Percentiles rank a stretch among this genome's conserved stretches.
Conservation (phyloP, 1,140 invertebrate species). For the Sycophila sp. region DNA sequence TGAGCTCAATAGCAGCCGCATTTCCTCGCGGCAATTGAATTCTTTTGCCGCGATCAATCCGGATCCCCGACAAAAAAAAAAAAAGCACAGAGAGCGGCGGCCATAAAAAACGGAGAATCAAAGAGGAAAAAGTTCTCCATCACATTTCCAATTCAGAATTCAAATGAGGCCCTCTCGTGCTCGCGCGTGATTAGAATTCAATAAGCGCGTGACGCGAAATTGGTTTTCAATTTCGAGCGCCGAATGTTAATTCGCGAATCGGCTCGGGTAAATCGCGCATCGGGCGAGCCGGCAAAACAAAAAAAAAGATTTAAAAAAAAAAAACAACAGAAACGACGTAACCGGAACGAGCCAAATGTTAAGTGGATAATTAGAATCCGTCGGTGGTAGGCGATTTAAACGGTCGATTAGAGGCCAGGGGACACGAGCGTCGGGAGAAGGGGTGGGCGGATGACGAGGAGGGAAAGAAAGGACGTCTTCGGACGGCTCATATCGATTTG, state of each 20-base stretch:
- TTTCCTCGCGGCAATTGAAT: neutral
- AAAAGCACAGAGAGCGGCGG: no score
- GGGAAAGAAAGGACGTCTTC: slow-evolving; percentile 2
- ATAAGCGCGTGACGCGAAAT: slow-evolving; percentile 13
- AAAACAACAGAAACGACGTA: no score
- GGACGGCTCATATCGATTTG: slow-evolving; percentile 37
- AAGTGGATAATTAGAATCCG: slow-evolving; percentile 13
- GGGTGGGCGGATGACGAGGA: no score
- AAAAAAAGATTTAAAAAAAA: neutral
- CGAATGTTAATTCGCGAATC: slow-evolving; percentile 19
- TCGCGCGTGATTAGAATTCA: slow-evolving; percentile 24
- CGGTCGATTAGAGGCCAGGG: neutral
- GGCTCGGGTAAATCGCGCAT: neutral
- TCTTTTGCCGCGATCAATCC: neutral
- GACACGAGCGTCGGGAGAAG: no score
- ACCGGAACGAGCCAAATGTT: neutral
- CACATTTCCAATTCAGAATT: slow-evolving; percentile 3
- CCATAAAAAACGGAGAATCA: neutral
- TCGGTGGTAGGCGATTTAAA: neutral
- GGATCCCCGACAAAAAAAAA: neutral
- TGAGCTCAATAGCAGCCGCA: no score
- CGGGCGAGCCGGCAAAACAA: neutral
- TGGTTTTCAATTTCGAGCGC: slow-evolving; percentile 5
- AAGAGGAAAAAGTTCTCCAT: neutral
- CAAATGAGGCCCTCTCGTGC: slow-evolving; percentile 1